These are phyloP conservation scores for Poeciliopsis paucimaculata DNA, from an alignment of 2,797 vertebrate genomes.

Conservation along the genomic window DNA sequence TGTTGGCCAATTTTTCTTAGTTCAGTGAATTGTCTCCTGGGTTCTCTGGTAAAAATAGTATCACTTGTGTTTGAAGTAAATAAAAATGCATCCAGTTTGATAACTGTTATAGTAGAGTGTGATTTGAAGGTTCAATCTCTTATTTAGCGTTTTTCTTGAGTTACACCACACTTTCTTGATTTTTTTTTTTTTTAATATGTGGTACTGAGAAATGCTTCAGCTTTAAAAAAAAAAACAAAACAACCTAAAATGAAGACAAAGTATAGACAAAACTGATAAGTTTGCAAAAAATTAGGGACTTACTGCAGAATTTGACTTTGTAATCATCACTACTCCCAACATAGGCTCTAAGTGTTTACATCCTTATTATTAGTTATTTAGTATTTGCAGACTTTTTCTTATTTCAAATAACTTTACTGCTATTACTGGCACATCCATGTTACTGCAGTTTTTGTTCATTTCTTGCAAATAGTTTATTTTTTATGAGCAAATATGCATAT, in stretches of 20 bases:
- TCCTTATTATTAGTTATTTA: neutral
- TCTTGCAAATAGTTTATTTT: neutral
- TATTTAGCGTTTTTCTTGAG: neutral
- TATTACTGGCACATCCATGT: neutral
- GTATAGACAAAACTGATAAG: neutral
- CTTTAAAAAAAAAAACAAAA: neutral
- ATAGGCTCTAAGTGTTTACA: neutral
- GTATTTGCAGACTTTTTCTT: neutral
- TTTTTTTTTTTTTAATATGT: neutral
- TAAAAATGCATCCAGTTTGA: slow-evolving; percentile 10
- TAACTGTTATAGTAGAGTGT: neutral
- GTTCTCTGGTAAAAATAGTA: slow-evolving; percentile 16
- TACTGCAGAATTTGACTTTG: neutral
- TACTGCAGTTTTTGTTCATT: neutral
- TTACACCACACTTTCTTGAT: neutral
- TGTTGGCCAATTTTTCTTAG: slow-evolving; percentile 21
- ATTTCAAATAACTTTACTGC: neutral
- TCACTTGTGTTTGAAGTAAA: slow-evolving; percentile 6
- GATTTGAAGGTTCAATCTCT: neutral
- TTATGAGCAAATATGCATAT: neutral
- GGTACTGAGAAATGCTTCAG: neutral
- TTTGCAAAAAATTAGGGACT: neutral
- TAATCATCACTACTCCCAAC: neutral
- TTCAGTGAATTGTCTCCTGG: slow-evolving; percentile 17
- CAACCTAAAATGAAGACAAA: neutral